Evolutionary conservation across 2,797 vertebrate genomes (phyloP).

Genomic region (Danio albolineatus): DNA sequence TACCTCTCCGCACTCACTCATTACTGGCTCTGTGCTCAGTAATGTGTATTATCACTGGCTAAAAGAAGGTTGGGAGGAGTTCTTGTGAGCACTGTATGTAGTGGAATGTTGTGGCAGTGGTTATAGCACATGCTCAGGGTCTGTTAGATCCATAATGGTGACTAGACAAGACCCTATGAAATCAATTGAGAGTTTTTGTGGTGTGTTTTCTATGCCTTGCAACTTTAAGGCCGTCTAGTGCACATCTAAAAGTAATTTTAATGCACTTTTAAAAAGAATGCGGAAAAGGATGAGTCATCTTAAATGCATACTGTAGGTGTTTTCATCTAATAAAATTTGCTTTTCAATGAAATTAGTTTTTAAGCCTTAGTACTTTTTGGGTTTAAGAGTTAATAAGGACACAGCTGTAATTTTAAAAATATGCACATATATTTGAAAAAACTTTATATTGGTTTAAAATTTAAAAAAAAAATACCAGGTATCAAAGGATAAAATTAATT

Average conservation of each 20-base stretch:
- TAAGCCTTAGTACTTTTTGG: neutral
- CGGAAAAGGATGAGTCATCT: neutral
- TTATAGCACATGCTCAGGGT: neutral
- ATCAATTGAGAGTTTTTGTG: neutral
- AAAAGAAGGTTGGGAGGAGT: conserved; percentile 23
- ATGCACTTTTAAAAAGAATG: neutral
- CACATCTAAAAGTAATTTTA: neutral
- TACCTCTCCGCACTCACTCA: conserved; percentile 55
- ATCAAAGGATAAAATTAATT: neutral
- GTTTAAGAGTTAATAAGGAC: neutral
- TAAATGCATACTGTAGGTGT: neutral
- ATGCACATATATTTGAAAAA: neutral
- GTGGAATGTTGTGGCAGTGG: neutral
- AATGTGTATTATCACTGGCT: conserved; percentile 55
- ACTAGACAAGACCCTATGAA: conserved; percentile 3
- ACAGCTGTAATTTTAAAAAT: neutral
- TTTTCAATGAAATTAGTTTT: neutral
- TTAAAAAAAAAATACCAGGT: neutral
- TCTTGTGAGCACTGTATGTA: neutral
- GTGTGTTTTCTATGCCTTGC: neutral
- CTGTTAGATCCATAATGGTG: neutral
- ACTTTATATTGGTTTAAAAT: neutral
- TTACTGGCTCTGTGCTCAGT: conserved; percentile 44
- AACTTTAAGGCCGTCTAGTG: neutral
- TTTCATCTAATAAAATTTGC: neutral